Percentiles rank a stretch among this genome's conserved stretches.
phyloP scores from a whole-genome alignment of 2,888 invertebrate species.

The Adelphocoris suturalis region DNA sequence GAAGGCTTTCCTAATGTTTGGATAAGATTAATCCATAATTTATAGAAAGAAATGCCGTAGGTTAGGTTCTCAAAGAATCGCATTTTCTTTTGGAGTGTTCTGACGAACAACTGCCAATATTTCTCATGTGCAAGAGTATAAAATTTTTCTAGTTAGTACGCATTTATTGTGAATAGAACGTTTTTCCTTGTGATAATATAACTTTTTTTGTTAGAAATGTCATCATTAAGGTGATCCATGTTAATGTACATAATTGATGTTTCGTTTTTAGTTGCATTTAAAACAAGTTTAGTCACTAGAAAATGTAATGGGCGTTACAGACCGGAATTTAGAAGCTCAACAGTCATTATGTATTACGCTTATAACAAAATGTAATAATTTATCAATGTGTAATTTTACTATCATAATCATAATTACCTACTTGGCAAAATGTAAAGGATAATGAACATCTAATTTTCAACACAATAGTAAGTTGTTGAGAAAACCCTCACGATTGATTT shows the following conservation, averaged over 20 bases:
- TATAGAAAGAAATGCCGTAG: too few relatives aligned
- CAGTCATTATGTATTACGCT: constrained; percentile 54
- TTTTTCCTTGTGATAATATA: neutral
- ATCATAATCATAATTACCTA: neutral
- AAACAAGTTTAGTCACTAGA: neutral
- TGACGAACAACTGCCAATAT: neutral
- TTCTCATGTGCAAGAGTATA: neutral
- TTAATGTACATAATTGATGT: neutral
- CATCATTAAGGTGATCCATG: neutral
- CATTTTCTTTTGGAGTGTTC: neutral
- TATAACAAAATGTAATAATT: neutral
- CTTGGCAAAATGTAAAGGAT: neutral
- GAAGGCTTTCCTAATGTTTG: too few relatives aligned
- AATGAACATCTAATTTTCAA: neutral
- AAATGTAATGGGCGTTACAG: constrained; percentile 2
- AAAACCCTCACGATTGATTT: neutral
- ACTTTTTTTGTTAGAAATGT: neutral
- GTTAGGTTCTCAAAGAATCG: neutral
- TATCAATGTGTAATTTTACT: neutral
- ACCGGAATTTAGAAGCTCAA: constrained; percentile 44
- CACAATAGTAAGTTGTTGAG: neutral
- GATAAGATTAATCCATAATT: too few relatives aligned
- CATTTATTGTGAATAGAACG: constrained; percentile 16
- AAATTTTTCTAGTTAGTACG: constrained; percentile 34
- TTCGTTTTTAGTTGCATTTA: neutral